A percentile compares a stretch with the other conserved stretches of the same genome.
Conservation (phyloP, 2,113 vertebrate species). For the Bambusicola thoracicus region DNA sequence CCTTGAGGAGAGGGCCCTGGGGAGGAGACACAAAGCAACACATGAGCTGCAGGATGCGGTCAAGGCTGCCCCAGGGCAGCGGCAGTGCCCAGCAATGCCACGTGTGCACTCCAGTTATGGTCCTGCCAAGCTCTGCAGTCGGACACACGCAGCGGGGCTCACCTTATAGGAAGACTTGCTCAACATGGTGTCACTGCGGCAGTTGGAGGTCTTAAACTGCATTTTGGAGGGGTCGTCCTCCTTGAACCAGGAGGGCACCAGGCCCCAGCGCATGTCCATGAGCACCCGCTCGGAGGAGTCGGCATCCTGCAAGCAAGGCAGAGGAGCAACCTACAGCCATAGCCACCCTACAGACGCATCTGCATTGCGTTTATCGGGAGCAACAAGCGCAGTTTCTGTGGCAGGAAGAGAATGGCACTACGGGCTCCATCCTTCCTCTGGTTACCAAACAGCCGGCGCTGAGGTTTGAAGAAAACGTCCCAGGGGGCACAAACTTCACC, state of each 20-base stretch:
- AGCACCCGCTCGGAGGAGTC: slow-evolving; percentile 88
- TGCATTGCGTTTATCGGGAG: neutral
- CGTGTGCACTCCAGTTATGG: too few species aligned
- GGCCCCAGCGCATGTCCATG: slow-evolving; percentile 94
- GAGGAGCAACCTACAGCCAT: neutral
- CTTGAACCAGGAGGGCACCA: slow-evolving; percentile 93
- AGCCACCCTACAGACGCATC: rapidly evolving
- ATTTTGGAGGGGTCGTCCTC: slow-evolving; percentile 87
- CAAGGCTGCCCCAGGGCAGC: too few species aligned
- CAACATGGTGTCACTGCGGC: slow-evolving; percentile 91
- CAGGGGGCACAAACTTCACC: neutral
- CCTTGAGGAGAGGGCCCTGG: slow-evolving; percentile 88
- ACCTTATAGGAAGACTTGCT: slow-evolving; percentile 93
- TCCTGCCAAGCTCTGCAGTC: neutral
- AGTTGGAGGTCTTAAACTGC: slow-evolving; percentile 91
- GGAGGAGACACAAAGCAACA: neutral
- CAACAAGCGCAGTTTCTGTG: rapidly evolving
- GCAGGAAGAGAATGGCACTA: rapidly evolving
- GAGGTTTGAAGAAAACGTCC: rapidly evolving
- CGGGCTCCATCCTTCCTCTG: neutral
- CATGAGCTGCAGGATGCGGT: neutral
- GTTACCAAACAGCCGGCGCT: neutral
- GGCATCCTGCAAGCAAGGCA: slow-evolving; percentile 75
- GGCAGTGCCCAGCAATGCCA: too few species aligned
- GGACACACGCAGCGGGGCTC: neutral